Base-by-base conservation (phyloP, 2,797 vertebrate species). In the Cryptoprocta ferox region DNA sequence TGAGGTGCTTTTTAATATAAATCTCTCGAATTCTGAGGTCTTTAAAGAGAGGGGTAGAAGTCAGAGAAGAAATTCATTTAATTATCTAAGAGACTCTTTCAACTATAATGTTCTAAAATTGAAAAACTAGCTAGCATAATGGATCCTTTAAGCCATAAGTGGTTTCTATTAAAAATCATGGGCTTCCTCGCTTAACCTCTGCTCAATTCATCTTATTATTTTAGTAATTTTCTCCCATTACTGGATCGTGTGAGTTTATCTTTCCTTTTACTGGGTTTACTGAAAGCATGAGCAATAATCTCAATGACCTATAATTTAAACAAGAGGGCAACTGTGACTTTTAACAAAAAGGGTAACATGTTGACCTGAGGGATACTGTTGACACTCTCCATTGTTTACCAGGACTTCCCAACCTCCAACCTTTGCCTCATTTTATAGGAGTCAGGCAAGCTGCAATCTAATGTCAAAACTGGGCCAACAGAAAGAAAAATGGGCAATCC, bases 71-170 rank as follows among this genome's bases (percentile, higher is more conserved):
- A 91, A 61, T 50, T 96, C 59, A 78, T 30, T 91, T 81, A 89
- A 91, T 95, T 85, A 82, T 28, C 16, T 78, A 80, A 5, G 12
- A 94, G 65, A 82, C 14, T 78, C 50, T 93, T 97, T 93, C 37
- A 91, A 75, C n/a, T 68, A 24, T 94, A 73, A 66, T 89, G 48
- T 86, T 73, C n/a, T 84, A 84, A 96, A 93, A 94, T 83, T 91
- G 75, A 91, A 70, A 79, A 92, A 94, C 65, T 59, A 93, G 21
- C 26, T 76, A 89, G 91, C 35, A 50, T 79, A 91, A 95, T 94
- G 48, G 91, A 81, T 91, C 75, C 53, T 83, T 80, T 93, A 97
- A 97, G 13, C 45, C 28, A 28, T 78, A 56, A 73, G 19, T 83
- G 50, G 63, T 89, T 93, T 93, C 45, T 93, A 48, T 91, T 89